These are phyloP conservation scores for Arizona elegans DNA, from an alignment of 2,113 vertebrate genomes.

Conservation along the genomic window DNA sequence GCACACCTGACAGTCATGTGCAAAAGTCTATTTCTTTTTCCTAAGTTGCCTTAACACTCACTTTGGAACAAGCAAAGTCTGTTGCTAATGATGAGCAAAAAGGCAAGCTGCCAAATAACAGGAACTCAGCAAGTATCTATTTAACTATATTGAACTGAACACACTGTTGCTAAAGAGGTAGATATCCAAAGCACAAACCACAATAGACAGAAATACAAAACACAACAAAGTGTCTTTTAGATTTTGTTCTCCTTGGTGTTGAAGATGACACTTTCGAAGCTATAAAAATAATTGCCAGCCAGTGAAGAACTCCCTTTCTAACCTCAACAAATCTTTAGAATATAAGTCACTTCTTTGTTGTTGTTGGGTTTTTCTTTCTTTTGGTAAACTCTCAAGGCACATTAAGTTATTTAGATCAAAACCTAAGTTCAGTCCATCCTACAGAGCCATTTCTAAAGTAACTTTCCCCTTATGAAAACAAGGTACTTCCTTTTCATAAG, in stretches of 20 bases:
- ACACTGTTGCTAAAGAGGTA: slow-evolving; percentile 18
- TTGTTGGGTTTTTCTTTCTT: slow-evolving; percentile 3
- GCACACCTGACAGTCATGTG: background rate
- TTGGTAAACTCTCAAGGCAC: background rate
- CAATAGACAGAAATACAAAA: slow-evolving; percentile 31
- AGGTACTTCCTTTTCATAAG: background rate
- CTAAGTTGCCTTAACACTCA: fast-evolving
- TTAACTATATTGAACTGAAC: slow-evolving; percentile 12
- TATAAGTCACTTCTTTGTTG: background rate
- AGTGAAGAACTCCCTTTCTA: background rate
- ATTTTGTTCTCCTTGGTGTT: slow-evolving; percentile 20
- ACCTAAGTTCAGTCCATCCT: slow-evolving; percentile 13
- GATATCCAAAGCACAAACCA: background rate
- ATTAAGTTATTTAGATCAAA: slow-evolving; percentile 33
- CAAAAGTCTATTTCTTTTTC: background rate
- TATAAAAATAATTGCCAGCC: background rate
- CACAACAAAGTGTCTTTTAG: background rate
- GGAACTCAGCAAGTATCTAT: background rate
- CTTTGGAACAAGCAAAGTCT: background rate
- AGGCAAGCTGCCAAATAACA: background rate
- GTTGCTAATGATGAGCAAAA: background rate
- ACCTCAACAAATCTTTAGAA: background rate
- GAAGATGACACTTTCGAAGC: slow-evolving; percentile 38
- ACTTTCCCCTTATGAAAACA: background rate
- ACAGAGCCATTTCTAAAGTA: slow-evolving; percentile 13